These are phyloP conservation scores for Aphrophora alni DNA, from an alignment of 2,888 invertebrate genomes.

Conservation along the genomic window DNA sequence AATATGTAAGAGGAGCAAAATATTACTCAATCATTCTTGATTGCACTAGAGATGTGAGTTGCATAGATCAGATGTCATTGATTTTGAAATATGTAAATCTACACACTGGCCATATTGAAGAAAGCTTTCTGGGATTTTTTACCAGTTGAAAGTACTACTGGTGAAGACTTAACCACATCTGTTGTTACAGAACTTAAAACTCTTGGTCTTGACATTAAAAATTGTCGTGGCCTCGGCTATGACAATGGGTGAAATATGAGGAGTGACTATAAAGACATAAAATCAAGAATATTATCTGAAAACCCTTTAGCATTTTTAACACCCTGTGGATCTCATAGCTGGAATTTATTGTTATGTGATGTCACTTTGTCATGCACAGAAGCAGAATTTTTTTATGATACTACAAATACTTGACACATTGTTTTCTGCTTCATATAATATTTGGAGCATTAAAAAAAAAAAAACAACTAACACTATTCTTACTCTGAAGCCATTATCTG, in stretches of 20 bases:
- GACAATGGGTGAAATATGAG: background rate
- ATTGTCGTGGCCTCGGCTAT: too few species aligned
- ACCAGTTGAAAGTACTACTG: background rate
- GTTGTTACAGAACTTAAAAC: background rate
- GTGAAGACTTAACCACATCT: constrained; percentile 11
- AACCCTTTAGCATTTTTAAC: background rate
- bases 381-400: background rate
- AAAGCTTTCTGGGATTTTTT: constrained; percentile 10
- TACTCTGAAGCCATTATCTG: background rate
- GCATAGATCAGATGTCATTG: too few species aligned
- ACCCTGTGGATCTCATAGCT: background rate
- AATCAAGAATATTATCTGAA: background rate
- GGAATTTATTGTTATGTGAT: constrained; percentile 11
- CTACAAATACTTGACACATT: too few species aligned
- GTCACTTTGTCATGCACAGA: background rate
- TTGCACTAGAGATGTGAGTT: too few species aligned
- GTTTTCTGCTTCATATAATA: background rate
- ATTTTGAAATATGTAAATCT: background rate
- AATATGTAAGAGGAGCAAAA: too few species aligned
- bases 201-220: background rate
- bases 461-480: too few species aligned
- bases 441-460: background rate
- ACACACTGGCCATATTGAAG: background rate
- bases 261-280: too few species aligned
- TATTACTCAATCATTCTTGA: too few species aligned